These are phyloP conservation scores for Acipenser transmontanus DNA, from an alignment of 2,797 vertebrate genomes.

Conservation along the genomic window DNA sequence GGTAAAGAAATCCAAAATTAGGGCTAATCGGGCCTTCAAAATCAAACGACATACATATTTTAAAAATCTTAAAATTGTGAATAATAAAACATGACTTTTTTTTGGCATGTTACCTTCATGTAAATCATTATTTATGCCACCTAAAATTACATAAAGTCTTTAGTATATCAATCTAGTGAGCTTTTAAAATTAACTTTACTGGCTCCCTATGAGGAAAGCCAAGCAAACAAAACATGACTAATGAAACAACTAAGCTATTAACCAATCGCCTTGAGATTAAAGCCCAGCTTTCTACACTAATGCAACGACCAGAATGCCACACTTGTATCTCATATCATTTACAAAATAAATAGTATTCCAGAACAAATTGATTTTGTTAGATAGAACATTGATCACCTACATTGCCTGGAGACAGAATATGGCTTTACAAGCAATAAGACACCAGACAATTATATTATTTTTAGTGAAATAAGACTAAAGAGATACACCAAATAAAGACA, in stretches of 20 bases:
- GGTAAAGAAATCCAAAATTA: no score
- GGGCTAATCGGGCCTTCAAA: no score
- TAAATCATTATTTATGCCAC: no score
- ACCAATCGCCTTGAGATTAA: slow-evolving; percentile 50
- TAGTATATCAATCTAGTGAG: no score
- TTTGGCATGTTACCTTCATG: no score
- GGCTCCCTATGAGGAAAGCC: slow-evolving; percentile 22
- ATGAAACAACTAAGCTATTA: slow-evolving; percentile 38
- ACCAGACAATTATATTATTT: slow-evolving; percentile 93
- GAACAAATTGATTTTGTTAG: slow-evolving; percentile 91
- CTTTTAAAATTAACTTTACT: slow-evolving; percentile 12
- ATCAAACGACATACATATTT: no score
- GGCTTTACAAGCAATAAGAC: slow-evolving; percentile 92
- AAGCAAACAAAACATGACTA: slow-evolving; percentile 51
- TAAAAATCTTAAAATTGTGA: no score
- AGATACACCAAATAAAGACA: slow-evolving; percentile 77
- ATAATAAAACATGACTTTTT: no score
- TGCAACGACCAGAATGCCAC: slow-evolving; percentile 50
- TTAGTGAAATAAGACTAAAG: slow-evolving; percentile 94
- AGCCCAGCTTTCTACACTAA: slow-evolving; percentile 70
- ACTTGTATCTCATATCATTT: slow-evolving; percentile 63
- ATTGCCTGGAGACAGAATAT: slow-evolving; percentile 80
- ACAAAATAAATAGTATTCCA: slow-evolving; percentile 84
- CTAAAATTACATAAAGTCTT: no score
- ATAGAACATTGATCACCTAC: slow-evolving; percentile 86